Base-by-base conservation (phyloP, 2,888 invertebrate species). In the Lasioglossum zephyrum region DNA sequence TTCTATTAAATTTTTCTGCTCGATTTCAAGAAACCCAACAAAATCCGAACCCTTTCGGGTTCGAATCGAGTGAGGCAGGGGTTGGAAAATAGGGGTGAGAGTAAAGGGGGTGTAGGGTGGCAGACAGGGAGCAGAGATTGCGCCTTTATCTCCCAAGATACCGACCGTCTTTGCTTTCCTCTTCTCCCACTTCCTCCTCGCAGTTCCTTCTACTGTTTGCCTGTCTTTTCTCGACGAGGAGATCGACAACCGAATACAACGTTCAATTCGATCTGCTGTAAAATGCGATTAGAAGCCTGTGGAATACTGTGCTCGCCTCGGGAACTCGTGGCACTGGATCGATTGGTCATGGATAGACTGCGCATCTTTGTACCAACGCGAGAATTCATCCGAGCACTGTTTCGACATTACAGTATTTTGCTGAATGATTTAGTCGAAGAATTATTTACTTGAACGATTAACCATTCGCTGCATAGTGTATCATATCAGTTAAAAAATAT, bases 141-240 rank as follows among this genome's bases (percentile, higher is more conserved):
- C 92, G 88, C 92, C 91, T 92, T 87, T 86, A 92, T 94, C 93
- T 93, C 93, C 93, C 88, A 91, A 90, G 94, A 94, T 93, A 95
- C 94, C 93, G 86, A 88, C 85, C 88, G 87, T 85, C 89, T 88
- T 87, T 89, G 90, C 91, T 93, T 93, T 89, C 86, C 89, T 87
- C 89, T 88, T 91, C 92, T 93, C 86, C 87, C 93, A 79, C 80
- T 84, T 84, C 82, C 82, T 77, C 82, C 82, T 80, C 74, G 77
- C 78, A 79, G 77, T 75, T 69, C 63, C 79, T 69, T 74, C 84
- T 70, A 57, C 74, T 36, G 73, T 26, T 39, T 31, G 84, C 81
- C 73, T 63, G 81, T 72, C 81, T 81, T 83, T 83, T 85, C 82
- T 79, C 83, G 69, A 81, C 60, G 82, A 81, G 69, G 85, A 53